Evolutionary conservation across 1,140 invertebrate species (phyloP).

Genomic region (Periplaneta americana): DNA sequence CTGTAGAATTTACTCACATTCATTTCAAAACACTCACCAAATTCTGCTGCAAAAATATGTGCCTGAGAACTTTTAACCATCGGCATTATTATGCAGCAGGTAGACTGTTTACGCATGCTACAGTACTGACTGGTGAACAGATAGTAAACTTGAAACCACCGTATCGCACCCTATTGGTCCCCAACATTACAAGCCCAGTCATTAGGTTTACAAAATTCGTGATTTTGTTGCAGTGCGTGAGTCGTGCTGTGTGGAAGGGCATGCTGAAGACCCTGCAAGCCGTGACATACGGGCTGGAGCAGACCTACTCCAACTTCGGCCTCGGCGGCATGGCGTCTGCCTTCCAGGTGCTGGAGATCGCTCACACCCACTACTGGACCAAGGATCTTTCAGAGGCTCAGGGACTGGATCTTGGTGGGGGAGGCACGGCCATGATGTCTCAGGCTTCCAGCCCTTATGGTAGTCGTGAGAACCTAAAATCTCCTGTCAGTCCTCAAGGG

Average conservation of each 20-base stretch:
- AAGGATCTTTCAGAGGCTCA: slow-evolving; percentile 64
- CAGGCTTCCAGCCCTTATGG: slow-evolving; percentile 65
- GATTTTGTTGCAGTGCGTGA: slow-evolving; percentile 77
- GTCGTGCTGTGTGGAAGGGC: slow-evolving; percentile 90
- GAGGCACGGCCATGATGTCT: slow-evolving; percentile 29
- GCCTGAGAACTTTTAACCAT: too few species aligned
- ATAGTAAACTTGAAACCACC: too few species aligned
- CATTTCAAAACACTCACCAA: too few species aligned
- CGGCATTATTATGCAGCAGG: too few species aligned
- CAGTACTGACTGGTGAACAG: too few species aligned
- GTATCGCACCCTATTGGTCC: too few species aligned
- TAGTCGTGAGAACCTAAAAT: slow-evolving; percentile 67
- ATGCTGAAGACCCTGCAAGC: slow-evolving; percentile 90
- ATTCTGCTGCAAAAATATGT: too few species aligned
- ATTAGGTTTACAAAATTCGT: too few species aligned
- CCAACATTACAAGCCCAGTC: too few species aligned
- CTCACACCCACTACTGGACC: slow-evolving; percentile 97
- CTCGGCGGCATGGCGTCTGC: slow-evolving; percentile 96
- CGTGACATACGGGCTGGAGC: slow-evolving; percentile 83
- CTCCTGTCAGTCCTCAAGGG: slow-evolving; percentile 50
- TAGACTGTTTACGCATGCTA: too few species aligned
- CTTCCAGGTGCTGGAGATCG: slow-evolving; percentile 94
- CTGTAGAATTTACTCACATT: too few species aligned
- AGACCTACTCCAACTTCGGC: slow-evolving; percentile 89
- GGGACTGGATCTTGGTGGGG: slow-evolving; percentile 5